Conservation (phyloP, 2,113 vertebrate species). For the Proteles cristata region DNA sequence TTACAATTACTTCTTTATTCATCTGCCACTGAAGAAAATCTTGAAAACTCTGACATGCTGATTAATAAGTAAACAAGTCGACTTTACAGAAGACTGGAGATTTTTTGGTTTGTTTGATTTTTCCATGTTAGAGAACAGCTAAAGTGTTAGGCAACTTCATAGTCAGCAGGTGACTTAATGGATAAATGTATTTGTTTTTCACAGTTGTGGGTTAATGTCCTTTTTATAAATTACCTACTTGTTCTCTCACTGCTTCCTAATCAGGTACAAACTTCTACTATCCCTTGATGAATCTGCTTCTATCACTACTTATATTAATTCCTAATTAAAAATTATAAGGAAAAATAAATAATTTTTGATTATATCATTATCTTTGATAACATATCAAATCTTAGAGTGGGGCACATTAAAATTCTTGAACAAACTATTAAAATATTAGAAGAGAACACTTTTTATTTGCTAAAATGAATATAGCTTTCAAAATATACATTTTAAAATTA, state of each 20-base stretch:
- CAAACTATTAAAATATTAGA: background rate
- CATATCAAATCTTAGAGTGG: background rate
- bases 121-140: slow-evolving; percentile 34
- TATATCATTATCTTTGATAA: background rate
- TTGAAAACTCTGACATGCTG: slow-evolving; percentile 25
- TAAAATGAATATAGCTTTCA: background rate
- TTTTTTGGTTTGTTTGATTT: slow-evolving; percentile 23
- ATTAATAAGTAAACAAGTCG: slow-evolving; percentile 43
- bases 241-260: background rate
- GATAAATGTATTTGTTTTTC: background rate
- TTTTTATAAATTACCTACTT: background rate
- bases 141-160: slow-evolving; percentile 46
- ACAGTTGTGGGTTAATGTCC: background rate
- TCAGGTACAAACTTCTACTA: background rate
- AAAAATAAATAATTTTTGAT: background rate
- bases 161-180: slow-evolving; percentile 1
- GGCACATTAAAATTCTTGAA: background rate
- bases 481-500: background rate
- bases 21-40: background rate
- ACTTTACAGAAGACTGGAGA: background rate
- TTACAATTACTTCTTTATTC: slow-evolving; percentile 59
- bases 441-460: background rate
- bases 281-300: background rate
- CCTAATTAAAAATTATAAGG: background rate
- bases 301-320: background rate